These are phyloP conservation scores for Zaprionus davidi DNA, from an alignment of 1,140 invertebrate genomes.

Conservation along the genomic window DNA sequence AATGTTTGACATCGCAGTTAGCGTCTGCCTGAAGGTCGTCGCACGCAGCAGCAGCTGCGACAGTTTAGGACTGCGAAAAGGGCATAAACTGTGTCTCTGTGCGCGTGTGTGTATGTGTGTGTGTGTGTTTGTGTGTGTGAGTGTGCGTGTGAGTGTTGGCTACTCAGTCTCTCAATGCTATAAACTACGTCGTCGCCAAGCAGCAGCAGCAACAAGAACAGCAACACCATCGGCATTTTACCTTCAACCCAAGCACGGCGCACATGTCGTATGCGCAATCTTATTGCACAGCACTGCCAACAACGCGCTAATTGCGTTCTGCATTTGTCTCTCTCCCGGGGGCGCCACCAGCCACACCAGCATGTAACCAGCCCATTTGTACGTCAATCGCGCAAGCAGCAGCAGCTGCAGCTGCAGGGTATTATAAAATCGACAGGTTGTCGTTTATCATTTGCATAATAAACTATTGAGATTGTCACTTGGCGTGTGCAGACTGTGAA, in stretches of 20 bases:
- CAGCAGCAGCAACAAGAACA: constrained; percentile 7
- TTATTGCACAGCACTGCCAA: constrained; percentile 27
- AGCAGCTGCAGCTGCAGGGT: not conserved
- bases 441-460: constrained; percentile 23
- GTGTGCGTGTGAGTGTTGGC: constrained; percentile 7
- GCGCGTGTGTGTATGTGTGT: not conserved
- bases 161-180: constrained; percentile 71
- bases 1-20: constrained; percentile 38
- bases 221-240: constrained; percentile 45
- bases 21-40: constrained; percentile 42
- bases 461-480: not conserved
- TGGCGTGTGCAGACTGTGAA: not conserved
- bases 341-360: not conserved
- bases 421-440: constrained; percentile 51
- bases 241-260: constrained; percentile 61
- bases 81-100: constrained; percentile 30
- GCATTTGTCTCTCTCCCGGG: not conserved
- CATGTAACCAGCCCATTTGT: not conserved
- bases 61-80: constrained; percentile 17
- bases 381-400: not conserved
- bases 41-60: constrained; percentile 22
- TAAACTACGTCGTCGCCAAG: constrained; percentile 70
- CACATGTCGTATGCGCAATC: constrained; percentile 73
- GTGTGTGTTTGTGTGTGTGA: not conserved
- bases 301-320: constrained; percentile 3